Percentiles rank a stretch among this genome's conserved stretches.
These are phyloP conservation scores for Pteronotus mesoamericanus DNA, from an alignment of 2,797 vertebrate species.

Conservation along the genomic window DNA sequence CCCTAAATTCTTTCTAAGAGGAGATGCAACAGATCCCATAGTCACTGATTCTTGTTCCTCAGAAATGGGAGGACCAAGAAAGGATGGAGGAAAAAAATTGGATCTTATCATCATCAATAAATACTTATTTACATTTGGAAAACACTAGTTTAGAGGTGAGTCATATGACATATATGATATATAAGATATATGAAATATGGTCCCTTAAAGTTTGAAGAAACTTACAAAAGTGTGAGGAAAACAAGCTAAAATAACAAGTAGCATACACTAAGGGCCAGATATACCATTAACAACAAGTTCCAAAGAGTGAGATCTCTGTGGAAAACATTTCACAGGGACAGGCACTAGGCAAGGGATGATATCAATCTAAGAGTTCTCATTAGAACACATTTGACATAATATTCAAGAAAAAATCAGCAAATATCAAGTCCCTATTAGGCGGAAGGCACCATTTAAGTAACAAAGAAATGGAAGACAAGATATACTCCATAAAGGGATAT, in stretches of 20 bases:
- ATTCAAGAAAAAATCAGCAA: slow-evolving; percentile 20
- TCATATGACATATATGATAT: background rate
- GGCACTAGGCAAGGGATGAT: background rate
- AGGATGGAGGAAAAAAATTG: background rate
- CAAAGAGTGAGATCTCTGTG: background rate
- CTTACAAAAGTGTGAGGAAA: background rate
- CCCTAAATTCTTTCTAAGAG: background rate
- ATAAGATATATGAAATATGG: background rate
- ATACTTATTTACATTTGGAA: background rate
- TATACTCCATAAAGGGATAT: background rate
- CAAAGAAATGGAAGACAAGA: background rate
- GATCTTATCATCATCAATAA: background rate
- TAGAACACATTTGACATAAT: background rate
- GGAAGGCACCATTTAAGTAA: background rate
- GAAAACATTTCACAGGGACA: background rate
- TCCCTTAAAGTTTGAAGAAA: background rate
- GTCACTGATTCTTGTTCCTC: background rate
- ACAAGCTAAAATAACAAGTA: background rate
- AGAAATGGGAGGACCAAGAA: background rate
- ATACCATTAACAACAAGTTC: background rate
- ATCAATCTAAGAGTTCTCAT: background rate
- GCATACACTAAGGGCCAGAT: background rate
- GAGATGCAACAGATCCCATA: background rate
- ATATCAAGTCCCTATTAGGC: background rate
- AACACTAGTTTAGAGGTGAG: background rate